These are phyloP conservation scores for Melieria omissa DNA, from an alignment of 2,888 invertebrate species.

Conservation along the genomic window DNA sequence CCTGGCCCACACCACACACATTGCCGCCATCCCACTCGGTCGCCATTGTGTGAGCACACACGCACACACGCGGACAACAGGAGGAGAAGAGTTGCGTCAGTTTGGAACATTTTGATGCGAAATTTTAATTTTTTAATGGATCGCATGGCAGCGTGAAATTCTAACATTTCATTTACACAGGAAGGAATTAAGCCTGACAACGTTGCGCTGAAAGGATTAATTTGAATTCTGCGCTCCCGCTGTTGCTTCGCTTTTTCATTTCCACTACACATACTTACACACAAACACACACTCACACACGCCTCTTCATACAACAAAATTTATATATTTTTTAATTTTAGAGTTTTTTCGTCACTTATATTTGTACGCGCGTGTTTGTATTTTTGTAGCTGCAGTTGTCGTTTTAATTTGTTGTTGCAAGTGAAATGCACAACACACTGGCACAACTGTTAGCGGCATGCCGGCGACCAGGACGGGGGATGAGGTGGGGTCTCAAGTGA, in stretches of 20 bases:
- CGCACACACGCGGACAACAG: too few relatives aligned
- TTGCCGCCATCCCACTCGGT: too few relatives aligned
- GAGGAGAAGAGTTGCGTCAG: too few relatives aligned
- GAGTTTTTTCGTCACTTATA: too few relatives aligned
- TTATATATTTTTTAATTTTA: neutral
- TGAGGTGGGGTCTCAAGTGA: too few relatives aligned
- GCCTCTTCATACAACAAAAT: slow-evolving; percentile 1
- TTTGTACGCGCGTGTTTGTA: neutral
- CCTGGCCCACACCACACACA: too few relatives aligned
- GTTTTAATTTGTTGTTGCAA: slow-evolving; percentile 14
- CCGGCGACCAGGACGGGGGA: too few relatives aligned
- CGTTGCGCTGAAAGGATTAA: slow-evolving; percentile 38
- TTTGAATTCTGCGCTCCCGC: slow-evolving; percentile 23
- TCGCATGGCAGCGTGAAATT: slow-evolving; percentile 35
- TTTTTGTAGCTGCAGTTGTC: slow-evolving; percentile 7
- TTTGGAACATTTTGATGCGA: neutral
- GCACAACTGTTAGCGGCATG: neutral
- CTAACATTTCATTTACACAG: slow-evolving; percentile 36
- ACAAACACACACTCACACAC: neutral
- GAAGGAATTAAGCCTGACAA: slow-evolving; percentile 38
- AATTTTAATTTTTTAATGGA: slow-evolving; percentile 45
- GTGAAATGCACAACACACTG: neutral
- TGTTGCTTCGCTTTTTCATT: neutral
- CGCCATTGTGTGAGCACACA: too few relatives aligned
- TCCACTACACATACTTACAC: neutral